Evolutionary conservation across 2,888 invertebrate genomes (phyloP), one percentile per base, ranked within the genome.

Genomic region (Eupithecia exiguata): DNA sequence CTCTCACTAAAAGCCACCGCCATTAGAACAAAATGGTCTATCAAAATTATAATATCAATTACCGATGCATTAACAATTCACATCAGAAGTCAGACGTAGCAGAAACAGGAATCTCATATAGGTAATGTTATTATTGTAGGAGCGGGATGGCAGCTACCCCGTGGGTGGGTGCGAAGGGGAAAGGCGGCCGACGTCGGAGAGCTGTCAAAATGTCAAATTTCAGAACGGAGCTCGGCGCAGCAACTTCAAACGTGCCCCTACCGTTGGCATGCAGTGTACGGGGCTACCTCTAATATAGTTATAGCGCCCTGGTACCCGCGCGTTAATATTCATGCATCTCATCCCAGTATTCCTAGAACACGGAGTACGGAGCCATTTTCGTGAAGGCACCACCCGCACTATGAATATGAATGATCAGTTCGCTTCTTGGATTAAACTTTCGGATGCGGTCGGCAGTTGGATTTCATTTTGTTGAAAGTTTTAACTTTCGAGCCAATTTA

Each of bases 171-270:
- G 85, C 84, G 86, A 85, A 82, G 81, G 87, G 86, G 86, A 84
- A 89, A 89, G 89, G 89, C 89, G 86, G 88, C 90, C 89, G 89
- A 89, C 93, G 93, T 93, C 93, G 94, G 93, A 91, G 93, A 92
- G 90, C 95, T 95, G 95, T 95, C 95, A 95, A 94, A 94, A 95
- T 92, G 94, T 95, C 94, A 95, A 95, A 95, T 95, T 94, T 94
- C 93, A 91, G 93, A 90, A 93, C 93, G 90, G 89, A 88, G 91
- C 91, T 88, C 90, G 90, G 92, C 92, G 91, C 90, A 83, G 86
- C 90, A 92, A 94, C 91, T 94, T 93, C 93, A 93, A 93, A 93
- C 93, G 94, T 92, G 93, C 93, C 91, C 90, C 91, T 89, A 89
- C 91, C 88, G 91, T 87, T 87, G 90, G 91, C 91, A 86, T 91